Percentiles rank a stretch among this genome's conserved stretches.
phyloP scores from a whole-genome alignment of 2,113 vertebrate species.

The Trematomus loennbergii region DNA sequence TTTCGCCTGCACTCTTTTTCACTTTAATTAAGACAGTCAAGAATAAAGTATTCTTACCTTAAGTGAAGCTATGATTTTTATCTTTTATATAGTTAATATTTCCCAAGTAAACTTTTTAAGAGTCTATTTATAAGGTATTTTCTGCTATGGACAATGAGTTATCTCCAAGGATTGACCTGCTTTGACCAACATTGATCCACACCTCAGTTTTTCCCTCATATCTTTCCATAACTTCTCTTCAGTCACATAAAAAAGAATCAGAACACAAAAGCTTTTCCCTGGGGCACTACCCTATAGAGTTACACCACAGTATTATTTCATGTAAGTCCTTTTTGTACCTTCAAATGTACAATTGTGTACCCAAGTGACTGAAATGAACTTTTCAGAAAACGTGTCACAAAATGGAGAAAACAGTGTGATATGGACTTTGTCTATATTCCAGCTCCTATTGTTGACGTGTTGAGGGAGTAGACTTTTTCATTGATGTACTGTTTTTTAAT shows the following conservation, averaged over 20 bases:
- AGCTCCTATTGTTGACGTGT: constrained; percentile 3
- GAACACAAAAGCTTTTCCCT: constrained; percentile 15
- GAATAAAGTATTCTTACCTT: constrained; percentile 11
- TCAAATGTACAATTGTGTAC: not conserved
- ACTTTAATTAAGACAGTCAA: constrained; percentile 36
- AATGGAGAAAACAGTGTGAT: not conserved
- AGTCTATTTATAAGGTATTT: not conserved
- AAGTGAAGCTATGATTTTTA: constrained; percentile 11
- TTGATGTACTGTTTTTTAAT: not conserved
- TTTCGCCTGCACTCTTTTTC: constrained; percentile 28
- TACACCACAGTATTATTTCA: not conserved
- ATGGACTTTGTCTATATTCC: not conserved
- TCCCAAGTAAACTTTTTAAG: constrained; percentile 4
- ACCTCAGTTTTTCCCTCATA: not conserved
- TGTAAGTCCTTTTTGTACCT: not conserved
- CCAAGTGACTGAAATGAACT: constrained; percentile 11
- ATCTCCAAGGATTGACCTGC: not conserved
- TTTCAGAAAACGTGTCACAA: constrained; percentile 18
- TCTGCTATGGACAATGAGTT: not conserved
- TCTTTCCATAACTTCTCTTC: constrained; percentile 5
- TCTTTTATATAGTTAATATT: constrained; percentile 12
- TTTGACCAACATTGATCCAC: constrained; percentile 6
- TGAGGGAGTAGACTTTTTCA: not conserved
- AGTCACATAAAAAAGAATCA: not conserved
- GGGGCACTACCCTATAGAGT: not conserved